Evolutionary conservation across 2,888 invertebrate genomes (phyloP).

Genomic region (Sycophila texana): DNA sequence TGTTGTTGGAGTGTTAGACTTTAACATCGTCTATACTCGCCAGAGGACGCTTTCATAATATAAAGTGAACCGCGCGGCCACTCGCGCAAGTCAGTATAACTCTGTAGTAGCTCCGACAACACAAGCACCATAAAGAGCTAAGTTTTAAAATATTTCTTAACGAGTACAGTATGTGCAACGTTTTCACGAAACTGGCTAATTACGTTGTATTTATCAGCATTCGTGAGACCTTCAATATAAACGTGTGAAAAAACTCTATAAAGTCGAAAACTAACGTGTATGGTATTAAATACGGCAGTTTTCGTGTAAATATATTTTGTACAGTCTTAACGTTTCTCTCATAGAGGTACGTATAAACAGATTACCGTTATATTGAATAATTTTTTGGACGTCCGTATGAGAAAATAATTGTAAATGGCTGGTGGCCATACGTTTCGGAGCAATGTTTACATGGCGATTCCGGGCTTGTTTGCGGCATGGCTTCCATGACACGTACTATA

Average conservation of each 20-base stretch:
- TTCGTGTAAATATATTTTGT: conserved; percentile 23
- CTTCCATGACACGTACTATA: neutral
- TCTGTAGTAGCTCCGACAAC: conserved; percentile 11
- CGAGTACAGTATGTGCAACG: conserved; percentile 42
- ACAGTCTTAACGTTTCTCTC: neutral
- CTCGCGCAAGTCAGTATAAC: conserved; percentile 38
- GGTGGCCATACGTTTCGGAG: neutral
- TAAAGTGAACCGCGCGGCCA: conserved; percentile 1
- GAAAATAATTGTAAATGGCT: neutral
- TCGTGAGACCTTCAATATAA: conserved; percentile 27
- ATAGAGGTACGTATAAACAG: conserved; percentile 20
- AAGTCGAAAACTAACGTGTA: neutral
- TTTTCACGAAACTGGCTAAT: conserved; percentile 10
- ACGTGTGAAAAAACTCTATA: neutral
- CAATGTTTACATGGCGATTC: conserved; percentile 8
- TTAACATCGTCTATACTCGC: conserved; percentile 6
- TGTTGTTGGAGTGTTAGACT: conserved; percentile 8
- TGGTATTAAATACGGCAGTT: neutral
- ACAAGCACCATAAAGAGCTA: conserved; percentile 5
- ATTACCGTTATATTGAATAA: neutral
- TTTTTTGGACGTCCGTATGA: neutral
- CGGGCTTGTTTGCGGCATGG: neutral
- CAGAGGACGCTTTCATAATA: conserved; percentile 49
- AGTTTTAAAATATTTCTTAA: neutral
- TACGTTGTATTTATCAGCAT: conserved; percentile 10